Base-by-base conservation (phyloP, 2,888 invertebrate genomes). In the Bimastos eiseni region DNA sequence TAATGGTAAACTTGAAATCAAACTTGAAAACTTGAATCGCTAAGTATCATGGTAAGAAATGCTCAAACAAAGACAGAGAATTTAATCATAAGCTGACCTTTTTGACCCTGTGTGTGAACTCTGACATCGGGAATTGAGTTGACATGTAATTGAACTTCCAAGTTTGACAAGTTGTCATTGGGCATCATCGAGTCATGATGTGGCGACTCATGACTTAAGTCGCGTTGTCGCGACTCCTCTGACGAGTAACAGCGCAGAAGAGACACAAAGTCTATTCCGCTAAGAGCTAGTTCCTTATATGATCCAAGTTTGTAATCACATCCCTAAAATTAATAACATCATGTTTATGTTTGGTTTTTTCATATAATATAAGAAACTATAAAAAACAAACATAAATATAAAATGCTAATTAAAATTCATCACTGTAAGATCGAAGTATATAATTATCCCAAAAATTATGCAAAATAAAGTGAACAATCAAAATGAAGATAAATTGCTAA, bases 171-270 rank as follows among this genome's bases (percentile, higher is more conserved):
- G 70, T n/a, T n/a, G 70, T 70, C n/a, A 8, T 70, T 30, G 30
- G n/a, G 5, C 70, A 11, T 70, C 70, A n/a, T 70, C 13, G 70
- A 70, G n/a, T 70, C n/a, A n/a, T 30, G 70, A 70, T 13, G 30
- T 1, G 70, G 70, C 13, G 70, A 70, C 70, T n/a, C n/a, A n/a
- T 70, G 30, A 70, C 30, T 70, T n/a, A n/a, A 70, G 70, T 70
- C 70, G 70, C n/a, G 70, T 70, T 70, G 70, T 70, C n/a, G 70
- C 13, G 86, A 86, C 36, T 37, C 86, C 34, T 86, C 86, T 36
- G 84, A 19, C 19, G 86, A 86, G 86, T 36, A 86, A 17, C 86
- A 37, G 36, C 86, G 34, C 24, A 86, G 89, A 89, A 89, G 83
- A n/a, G 44, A 91, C 24, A 38, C 38, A 49, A 44, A 83, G 83